phyloP scores from a whole-genome alignment of 2,113 vertebrate genomes.

The Pagrus major region DNA sequence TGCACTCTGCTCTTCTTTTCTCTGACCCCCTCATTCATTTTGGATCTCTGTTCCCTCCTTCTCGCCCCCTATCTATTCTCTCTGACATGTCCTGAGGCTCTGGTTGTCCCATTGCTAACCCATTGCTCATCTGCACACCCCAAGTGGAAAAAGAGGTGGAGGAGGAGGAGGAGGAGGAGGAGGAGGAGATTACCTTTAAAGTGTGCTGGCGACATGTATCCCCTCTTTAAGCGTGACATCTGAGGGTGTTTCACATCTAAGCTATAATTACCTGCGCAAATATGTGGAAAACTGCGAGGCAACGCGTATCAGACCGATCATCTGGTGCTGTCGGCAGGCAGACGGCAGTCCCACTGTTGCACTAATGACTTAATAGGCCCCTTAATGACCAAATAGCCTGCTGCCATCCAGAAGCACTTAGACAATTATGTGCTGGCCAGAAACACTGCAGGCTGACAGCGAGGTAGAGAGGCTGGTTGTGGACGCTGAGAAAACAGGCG shows the following conservation, averaged over 20 bases:
- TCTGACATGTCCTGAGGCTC: conserved; percentile 57
- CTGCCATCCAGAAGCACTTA: conserved; percentile 86
- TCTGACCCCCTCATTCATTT: conserved; percentile 38
- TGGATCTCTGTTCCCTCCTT: conserved; percentile 27
- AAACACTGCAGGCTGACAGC: conserved; percentile 60
- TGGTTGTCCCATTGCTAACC: conserved; percentile 54
- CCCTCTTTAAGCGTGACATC: conserved; percentile 70
- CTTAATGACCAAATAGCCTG: conserved; percentile 86
- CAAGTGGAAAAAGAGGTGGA: conserved; percentile 55
- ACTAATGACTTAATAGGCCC: conserved; percentile 85
- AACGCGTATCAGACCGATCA: conserved; percentile 76
- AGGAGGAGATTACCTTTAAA: conserved; percentile 70
- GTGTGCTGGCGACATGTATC: conserved; percentile 54
- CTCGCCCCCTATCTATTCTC: conserved; percentile 43
- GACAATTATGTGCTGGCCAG: conserved; percentile 82
- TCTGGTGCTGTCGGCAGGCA: conserved; percentile 69
- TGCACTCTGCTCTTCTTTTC: conserved; percentile 51
- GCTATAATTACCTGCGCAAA: conserved; percentile 77
- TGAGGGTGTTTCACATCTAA: conserved; percentile 74
- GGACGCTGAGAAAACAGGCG: conserved; percentile 43
- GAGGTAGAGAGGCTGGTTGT: conserved; percentile 21
- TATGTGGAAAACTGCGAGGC: conserved; percentile 75
- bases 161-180: conserved; percentile 33
- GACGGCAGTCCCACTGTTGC: conserved; percentile 77
- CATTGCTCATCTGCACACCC: conserved; percentile 49